Percentiles rank a stretch among this genome's conserved stretches.
Conservation (phyloP, 2,797 vertebrate species). For the Gadopsis marmoratus region DNA sequence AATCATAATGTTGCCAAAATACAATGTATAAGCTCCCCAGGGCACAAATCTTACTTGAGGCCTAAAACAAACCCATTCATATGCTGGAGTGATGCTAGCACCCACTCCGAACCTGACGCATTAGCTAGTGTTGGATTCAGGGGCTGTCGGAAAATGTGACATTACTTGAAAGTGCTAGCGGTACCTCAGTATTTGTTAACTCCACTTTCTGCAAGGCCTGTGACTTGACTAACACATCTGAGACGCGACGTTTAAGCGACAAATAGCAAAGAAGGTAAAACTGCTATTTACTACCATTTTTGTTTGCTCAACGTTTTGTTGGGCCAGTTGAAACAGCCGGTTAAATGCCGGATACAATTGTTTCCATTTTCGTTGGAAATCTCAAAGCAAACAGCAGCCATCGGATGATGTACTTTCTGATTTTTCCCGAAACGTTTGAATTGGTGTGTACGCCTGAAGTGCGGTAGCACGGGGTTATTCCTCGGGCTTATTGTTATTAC, state of each 20-base stretch:
- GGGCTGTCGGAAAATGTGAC: background rate
- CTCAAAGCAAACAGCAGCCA: background rate
- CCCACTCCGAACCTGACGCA: background rate
- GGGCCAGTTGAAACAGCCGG: background rate
- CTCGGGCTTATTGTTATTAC: too few species aligned
- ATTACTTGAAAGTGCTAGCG: too few species aligned
- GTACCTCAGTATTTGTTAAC: background rate
- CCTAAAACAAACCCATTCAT: conserved; percentile 46
- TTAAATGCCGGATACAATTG: background rate
- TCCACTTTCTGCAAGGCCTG: background rate
- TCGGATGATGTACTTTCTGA: background rate
- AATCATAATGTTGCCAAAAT: background rate
- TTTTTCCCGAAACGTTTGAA: background rate
- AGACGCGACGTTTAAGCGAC: background rate
- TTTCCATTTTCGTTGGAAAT: background rate
- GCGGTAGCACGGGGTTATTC: too few species aligned
- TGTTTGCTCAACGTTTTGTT: background rate
- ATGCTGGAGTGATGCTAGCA: conserved; percentile 21
- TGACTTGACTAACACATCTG: too few species aligned
- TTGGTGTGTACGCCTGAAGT: too few species aligned
- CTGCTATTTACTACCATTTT: background rate
- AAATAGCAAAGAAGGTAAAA: background rate
- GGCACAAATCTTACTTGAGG: conserved; percentile 2
- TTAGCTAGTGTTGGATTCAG: conserved; percentile 20
- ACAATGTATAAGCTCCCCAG: fast-evolving